Percentiles rank a stretch among this genome's conserved stretches.
Evolutionary conservation across 2,113 vertebrate genomes (phyloP).

Genomic region (Caretta caretta): DNA sequence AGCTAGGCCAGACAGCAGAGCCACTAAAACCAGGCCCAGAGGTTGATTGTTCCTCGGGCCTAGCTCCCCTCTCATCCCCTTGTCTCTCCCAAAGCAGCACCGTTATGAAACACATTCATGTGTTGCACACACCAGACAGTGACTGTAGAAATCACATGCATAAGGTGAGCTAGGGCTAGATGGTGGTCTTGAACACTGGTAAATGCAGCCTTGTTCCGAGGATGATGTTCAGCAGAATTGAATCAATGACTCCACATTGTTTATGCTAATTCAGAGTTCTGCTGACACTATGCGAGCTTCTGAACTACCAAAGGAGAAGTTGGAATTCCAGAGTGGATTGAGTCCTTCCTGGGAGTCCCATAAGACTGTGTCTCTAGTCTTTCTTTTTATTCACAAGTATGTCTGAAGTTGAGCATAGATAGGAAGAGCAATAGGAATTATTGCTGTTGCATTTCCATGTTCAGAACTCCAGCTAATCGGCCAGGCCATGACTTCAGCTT

Average conservation of each 20-base stretch:
- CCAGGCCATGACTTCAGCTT: background rate
- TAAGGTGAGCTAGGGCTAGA: background rate
- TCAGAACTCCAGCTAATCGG: background rate
- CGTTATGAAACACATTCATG: background rate
- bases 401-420: background rate
- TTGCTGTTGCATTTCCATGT: too few species aligned
- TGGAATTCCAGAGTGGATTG: background rate
- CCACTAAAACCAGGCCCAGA: background rate
- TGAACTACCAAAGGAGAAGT: too few species aligned
- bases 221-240: background rate
- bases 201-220: background rate
- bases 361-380: background rate
- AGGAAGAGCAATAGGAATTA: background rate
- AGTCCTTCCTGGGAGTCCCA: background rate
- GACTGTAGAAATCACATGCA: background rate
- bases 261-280: background rate
- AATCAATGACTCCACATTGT: background rate
- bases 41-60: background rate
- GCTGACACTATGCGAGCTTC: background rate
- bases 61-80: background rate
- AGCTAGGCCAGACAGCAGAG: background rate
- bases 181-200: background rate
- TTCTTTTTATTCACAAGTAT: background rate
- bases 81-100: background rate
- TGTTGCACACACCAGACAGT: background rate